Base-by-base conservation (phyloP, 2,113 vertebrate genomes). In the Aldabrachelys gigantea region DNA sequence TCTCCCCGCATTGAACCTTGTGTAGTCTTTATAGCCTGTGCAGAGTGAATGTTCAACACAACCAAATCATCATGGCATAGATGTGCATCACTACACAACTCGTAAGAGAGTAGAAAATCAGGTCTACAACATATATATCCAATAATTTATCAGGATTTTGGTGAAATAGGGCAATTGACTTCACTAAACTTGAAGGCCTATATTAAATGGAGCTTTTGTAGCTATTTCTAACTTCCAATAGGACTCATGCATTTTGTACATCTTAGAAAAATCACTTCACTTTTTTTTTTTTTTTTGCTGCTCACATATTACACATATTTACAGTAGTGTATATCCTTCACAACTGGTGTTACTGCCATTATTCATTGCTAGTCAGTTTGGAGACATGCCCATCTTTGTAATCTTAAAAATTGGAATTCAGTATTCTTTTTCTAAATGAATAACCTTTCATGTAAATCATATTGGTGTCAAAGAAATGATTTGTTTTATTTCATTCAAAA, bases 111-210 rank as follows among this genome's bases (percentile, higher is more conserved):
- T 47, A 47, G 41, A 78, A 78, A 78, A 78, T 78, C 21, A 41
- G 41, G 41, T 47, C 24, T 25, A 44, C 24, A 78, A 13, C 25
- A 29, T 78, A 41, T 78, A 27, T 72, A 38, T 38, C 29, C 29
- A 69, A 69, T 69, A 69, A 38, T 38, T 22, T 72, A 72, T 72
- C 8, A 38, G n/a, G 19, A 72, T 72, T 72, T 72, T 72, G 19
- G 1, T 72, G 62, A 69, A 69, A 69, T 72, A 72, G 19, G 17
- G n/a, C 65, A 38, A 59, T 80, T 96, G 91, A 93, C 84, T 94
- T 78, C 92, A 95, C 81, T 89, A 94, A 93, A 91, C 89, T 95
- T 96, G 80, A 91, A 97, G 94, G 82, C 87, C 95, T 93, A 80
- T 96, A 97, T 95, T 93, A 97, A 96, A 89, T 94, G 89, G n/a